A percentile compares a stretch with the other conserved stretches of the same genome.
Evolutionary conservation across 2,797 vertebrate species (phyloP).

Genomic region (Pseudochromis fuscus): DNA sequence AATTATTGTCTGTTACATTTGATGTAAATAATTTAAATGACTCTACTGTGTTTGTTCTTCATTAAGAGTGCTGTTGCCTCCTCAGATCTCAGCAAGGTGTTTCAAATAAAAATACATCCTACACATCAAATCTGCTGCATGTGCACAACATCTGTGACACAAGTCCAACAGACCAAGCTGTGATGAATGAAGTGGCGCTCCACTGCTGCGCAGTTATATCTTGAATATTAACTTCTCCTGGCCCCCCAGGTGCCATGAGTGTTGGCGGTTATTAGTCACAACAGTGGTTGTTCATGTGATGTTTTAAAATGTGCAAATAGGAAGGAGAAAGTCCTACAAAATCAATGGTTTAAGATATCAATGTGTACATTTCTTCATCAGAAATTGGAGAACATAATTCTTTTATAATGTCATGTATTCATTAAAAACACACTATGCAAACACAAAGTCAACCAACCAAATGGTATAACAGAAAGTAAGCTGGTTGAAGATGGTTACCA

Average conservation of each 20-base stretch:
- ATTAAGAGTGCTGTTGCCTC: not conserved
- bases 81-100: constrained; percentile 2
- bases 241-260: constrained; percentile 13
- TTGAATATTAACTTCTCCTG: constrained; percentile 19
- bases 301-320: constrained; percentile 31
- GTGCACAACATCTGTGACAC: constrained; percentile 17
- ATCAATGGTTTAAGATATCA: not conserved
- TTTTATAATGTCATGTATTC: not conserved
- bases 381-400: not conserved
- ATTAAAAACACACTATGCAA: not conserved
- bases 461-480: not conserved
- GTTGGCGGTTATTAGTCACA: constrained; percentile 23
- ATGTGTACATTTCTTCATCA: constrained; percentile 28
- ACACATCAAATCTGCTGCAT: not conserved
- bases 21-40: constrained; percentile 7
- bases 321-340: not conserved
- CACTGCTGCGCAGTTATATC: constrained; percentile 4
- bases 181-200: constrained; percentile 8
- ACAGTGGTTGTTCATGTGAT: constrained; percentile 7
- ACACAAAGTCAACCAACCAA: not conserved
- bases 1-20: not conserved
- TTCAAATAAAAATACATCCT: constrained; percentile 13
- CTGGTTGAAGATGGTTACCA: not conserved
- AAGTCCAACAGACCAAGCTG: not conserved
- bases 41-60: not conserved